A percentile compares a stretch with the other conserved stretches of the same genome.
Evolutionary conservation across 2,113 vertebrate species (phyloP).

Genomic region (Noctilio leporinus): DNA sequence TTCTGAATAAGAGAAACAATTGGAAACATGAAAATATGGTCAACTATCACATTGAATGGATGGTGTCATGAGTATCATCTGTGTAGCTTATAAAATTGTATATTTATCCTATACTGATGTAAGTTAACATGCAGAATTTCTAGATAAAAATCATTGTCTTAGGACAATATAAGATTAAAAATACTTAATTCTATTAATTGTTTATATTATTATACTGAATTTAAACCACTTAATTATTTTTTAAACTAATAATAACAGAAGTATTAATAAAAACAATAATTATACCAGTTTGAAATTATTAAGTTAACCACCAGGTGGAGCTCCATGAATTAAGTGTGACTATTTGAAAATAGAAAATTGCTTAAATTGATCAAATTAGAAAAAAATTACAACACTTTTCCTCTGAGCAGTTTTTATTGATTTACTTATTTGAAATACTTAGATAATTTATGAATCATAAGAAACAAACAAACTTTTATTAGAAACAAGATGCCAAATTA

Average conservation of each 20-base stretch:
- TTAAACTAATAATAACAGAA: not conserved
- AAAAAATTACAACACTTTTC: not conserved
- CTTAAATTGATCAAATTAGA: not conserved
- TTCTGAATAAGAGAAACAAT: not conserved
- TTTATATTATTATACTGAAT: not conserved
- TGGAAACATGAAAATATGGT: not conserved
- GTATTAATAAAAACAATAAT: not conserved
- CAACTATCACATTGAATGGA: not conserved
- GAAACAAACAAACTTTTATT: not conserved
- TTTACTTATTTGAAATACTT: not conserved
- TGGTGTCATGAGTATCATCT: not conserved
- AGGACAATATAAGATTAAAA: not conserved
- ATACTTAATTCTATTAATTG: not conserved
- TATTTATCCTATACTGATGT: not conserved
- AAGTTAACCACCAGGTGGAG: conserved; percentile 66
- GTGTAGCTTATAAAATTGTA: not conserved
- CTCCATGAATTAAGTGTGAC: conserved; percentile 39
- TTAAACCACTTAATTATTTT: not conserved
- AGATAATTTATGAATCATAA: not conserved
- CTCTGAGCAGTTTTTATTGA: not conserved
- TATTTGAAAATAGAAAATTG: conserved; percentile 31
- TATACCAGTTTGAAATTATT: conserved; percentile 23
- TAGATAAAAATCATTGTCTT: not conserved
- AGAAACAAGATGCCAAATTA: not conserved
- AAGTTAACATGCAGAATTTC: not conserved